Base-by-base conservation (phyloP, 2,888 invertebrate genomes). In the Pelosia muscerda region DNA sequence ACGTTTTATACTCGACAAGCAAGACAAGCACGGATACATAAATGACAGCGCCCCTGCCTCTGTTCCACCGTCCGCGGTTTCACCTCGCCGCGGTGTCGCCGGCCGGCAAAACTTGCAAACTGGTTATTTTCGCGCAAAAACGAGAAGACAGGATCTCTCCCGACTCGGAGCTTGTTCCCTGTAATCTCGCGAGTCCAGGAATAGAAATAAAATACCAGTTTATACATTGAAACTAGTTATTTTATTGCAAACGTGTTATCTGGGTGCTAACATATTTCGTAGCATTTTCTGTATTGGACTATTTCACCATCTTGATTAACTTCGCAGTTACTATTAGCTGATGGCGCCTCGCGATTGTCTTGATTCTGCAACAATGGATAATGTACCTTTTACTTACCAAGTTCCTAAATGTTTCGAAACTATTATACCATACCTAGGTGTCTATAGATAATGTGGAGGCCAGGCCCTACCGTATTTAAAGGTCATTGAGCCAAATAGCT, bases 51-150 rank as follows among this genome's bases (percentile, higher is more conserved):
- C 71, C 69, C 77, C 77, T 69, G 76, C 77, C 72, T 76, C 76
- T 77, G 76, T 69, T 72, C 69, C 73, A 69, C 63, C 49, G 22
- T 31, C 54, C 49, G 76, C 71, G 66, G 74, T 65, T 65, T 70
- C 68, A 64, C 66, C 54, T 23, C 15, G 22, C 23, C 81, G 25
- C 58, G 73, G 74, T 65, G 71, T 69, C 73, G 74, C 73, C 73
- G 78, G 79, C 82, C 82, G 82, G 84, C 85, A 84, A 62, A 89
- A 89, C 86, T 85, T 81, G 65, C 31, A 70, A 90, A 92, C 92
- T 86, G 86, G 93, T 93, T 92, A 79, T 84, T 92, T 94, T 93
- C 94, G 94, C 94, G 94, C 92, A 94, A 94, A 94, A 93, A 93
- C 87, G 78, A 84, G 82, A 84, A 86, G 84, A 84, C 85, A 83